phyloP scores from a whole-genome alignment of 1,140 invertebrate genomes.

The Eriocheir sinensis region DNA sequence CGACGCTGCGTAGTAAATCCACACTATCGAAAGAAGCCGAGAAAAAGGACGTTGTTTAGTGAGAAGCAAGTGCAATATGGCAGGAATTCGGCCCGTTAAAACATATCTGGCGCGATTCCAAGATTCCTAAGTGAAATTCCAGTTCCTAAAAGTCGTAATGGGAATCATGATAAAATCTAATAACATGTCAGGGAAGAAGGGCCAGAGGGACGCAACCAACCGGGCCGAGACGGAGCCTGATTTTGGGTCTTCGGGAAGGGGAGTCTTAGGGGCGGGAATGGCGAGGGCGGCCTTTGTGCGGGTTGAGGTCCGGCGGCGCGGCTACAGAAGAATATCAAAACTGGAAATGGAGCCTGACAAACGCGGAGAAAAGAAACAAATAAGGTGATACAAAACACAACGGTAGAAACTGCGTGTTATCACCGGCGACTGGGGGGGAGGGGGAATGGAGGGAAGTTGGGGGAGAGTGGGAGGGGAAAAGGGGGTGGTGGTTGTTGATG shows the following conservation, averaged over 20 bases:
- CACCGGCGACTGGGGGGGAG: not conserved
- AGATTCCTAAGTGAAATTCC: conserved; percentile 78
- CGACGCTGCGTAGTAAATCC: conserved; percentile 9
- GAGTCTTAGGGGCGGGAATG: conserved; percentile 28
- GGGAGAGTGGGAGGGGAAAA: not conserved
- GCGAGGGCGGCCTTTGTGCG: not conserved
- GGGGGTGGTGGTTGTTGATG: not conserved
- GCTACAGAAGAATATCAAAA: conserved; percentile 70
- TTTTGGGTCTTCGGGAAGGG: conserved; percentile 37
- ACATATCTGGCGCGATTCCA: conserved; percentile 78
- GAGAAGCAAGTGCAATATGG: conserved; percentile 69
- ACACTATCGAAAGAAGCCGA: conserved; percentile 36
- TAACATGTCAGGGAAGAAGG: conserved; percentile 70
- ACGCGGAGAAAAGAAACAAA: conserved; percentile 65
- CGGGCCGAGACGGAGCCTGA: not conserved
- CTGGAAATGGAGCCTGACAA: conserved; percentile 69
- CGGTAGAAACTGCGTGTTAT: conserved; percentile 40
- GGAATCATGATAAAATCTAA: conserved; percentile 79
- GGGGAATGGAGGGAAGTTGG: not conserved
- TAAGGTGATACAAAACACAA: conserved; percentile 66
- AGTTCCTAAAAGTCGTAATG: conserved; percentile 78
- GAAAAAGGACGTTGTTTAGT: conserved; percentile 69
- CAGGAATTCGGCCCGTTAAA: conserved; percentile 74
- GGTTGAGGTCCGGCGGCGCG: not conserved
- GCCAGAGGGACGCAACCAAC: conserved; percentile 44